Base-by-base conservation (phyloP, 2,797 vertebrate genomes). In the Sebastes elongatus region DNA sequence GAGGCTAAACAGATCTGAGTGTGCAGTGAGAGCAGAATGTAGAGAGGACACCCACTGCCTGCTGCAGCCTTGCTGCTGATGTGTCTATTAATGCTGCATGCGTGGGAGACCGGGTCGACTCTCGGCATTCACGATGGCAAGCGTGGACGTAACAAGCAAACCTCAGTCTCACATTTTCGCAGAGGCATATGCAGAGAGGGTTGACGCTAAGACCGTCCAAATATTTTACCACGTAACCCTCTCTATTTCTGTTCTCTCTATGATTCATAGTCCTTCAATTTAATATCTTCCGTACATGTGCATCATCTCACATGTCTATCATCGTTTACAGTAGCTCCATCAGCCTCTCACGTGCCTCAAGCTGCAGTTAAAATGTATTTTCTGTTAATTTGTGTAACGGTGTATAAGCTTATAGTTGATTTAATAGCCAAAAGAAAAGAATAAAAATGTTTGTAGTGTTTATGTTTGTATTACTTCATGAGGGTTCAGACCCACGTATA, bases 1-100 rank as follows among this genome's bases (percentile, higher is more conserved):
- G 59, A 78, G 67, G 86, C 80, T 88, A 8, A 66, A 83, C 75
- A 74, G 85, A 86, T 87, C 71, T 80, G 49, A 75, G 79, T 81
- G 84, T 87, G 88, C 89, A 83, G 83, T 33, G 74, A 84, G 80
- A 86, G 88, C 13, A 42, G 66, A 70, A 66, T 92, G 87, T 89
- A 73, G 88, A 87, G 88, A 92, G 85, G 90, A 91, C 91, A 90
- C 92, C 92, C 91, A 92, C 92, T 86, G 89, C 91, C 90, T 91
- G 84, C 92, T 92, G 91, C 92, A 91, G 92, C 89, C 69, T 80
- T 73, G 80, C 88, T 93, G 92, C 88, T 84, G 83, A 83, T 90
- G 85, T 91, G 87, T 93, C 93, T 92, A 92, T 93, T 92, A 93
- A 89, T 94, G 90, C 90, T 92, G 90, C 89, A 88, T 93, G 93